phyloP scores from a whole-genome alignment of 2,113 vertebrate species.

The Esox niger region DNA sequence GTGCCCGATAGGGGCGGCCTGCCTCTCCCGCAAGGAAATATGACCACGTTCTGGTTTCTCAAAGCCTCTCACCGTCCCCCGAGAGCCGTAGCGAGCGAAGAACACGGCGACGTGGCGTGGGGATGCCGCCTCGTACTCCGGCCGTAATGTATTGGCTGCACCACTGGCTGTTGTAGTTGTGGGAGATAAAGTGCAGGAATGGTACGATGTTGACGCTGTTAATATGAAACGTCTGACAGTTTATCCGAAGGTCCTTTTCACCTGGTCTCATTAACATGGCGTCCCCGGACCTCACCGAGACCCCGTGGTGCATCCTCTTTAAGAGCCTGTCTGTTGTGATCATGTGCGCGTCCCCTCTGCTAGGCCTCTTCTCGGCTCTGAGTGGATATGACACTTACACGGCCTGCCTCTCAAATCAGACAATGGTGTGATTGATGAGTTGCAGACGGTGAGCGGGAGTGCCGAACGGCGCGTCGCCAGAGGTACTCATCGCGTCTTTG shows the following conservation, averaged over 20 bases:
- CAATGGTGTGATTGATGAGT: constrained; percentile 87
- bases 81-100: too few species aligned
- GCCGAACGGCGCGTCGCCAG: constrained; percentile 72
- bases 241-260: background rate
- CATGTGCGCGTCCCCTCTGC: constrained; percentile 61
- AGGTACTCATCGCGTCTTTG: constrained; percentile 74
- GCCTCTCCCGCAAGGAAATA: background rate
- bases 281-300: background rate
- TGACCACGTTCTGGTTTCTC: too few species aligned
- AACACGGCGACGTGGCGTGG: background rate
- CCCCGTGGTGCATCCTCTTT: background rate
- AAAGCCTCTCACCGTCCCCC: too few species aligned
- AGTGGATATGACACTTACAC: constrained; percentile 88
- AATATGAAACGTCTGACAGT: background rate
- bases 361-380: constrained; percentile 79
- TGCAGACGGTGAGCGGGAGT: constrained; percentile 70
- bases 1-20: background rate
- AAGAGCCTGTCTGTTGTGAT: background rate
- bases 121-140: background rate
- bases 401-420: constrained; percentile 81
- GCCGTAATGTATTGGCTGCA: background rate
- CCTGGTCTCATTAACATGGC: background rate
- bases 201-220: background rate
- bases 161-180: background rate
- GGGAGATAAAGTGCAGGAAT: background rate